Evolutionary conservation across 2,113 vertebrate genomes (phyloP), one percentile per base, ranked within the genome.

Genomic region (Delphinapterus leucas): DNA sequence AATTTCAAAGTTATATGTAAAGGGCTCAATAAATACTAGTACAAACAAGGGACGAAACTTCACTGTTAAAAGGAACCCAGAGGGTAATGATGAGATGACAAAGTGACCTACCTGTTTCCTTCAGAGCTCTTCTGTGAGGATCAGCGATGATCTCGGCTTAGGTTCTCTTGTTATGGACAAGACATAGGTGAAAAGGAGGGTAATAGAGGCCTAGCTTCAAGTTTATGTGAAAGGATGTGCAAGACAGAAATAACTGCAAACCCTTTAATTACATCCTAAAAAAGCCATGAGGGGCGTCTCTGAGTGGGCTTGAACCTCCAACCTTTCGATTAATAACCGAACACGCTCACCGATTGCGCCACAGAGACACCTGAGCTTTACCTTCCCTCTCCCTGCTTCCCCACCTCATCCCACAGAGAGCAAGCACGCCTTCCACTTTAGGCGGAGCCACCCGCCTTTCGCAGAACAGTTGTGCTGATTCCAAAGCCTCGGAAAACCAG

Each of bases 351-450:
- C 67, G 7, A 83, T 49, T 83, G 90, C 41, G 55, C 90, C 68
- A 92, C 68, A 65, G 80, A 92, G 80, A 84, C 58, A 33, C 4
- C 0, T 0, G 1, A 0, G 1, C 0, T 0, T 0, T 0, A 0
- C 0, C 0, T 0, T 0, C 0, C 11, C 1, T 49, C 47, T 33
- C 10, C 10, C 3, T 31, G 9, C 44, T 33, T 28, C 4, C 0
- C 2, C 0, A 2, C 4, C 18, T 21, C 49, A 36, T 41, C 11
- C 11, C 8, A 18, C 1, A 4, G 9, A 31, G 25, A 71, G 5
- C 26, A 36, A 63, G 23, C 6, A 5, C 1, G 2, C 11, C 0
- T 13, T 44, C 15, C 5, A 28, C 31, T 13, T 36, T 18, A 18
- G 65, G 36, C 2, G 1, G 15, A 14, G 67, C 44, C 58, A 14